Evolutionary conservation across 2,888 invertebrate genomes (phyloP), one percentile per base, ranked within the genome.

Genomic region (Drosophila stalkeri): DNA sequence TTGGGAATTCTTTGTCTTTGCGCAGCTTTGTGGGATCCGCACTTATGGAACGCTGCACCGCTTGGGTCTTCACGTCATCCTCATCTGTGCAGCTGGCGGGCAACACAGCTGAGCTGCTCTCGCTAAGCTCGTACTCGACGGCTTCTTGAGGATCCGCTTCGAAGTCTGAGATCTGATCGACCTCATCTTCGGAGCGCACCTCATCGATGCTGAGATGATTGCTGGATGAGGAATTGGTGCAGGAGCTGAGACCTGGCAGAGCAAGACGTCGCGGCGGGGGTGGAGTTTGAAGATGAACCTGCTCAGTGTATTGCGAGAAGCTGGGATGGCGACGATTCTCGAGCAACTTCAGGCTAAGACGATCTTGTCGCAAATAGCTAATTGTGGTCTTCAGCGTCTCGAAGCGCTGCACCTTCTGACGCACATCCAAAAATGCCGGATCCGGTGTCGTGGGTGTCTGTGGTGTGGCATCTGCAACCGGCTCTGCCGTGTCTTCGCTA

Each of bases 131-230:
- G 8, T 86, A 82, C 0, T 90, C 90, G 31, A 64, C 77, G 2
- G 52, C 43, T 0, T 54, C 47, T 8, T 41, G 43, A 9, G 77
- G 47, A 33, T 68, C 76, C 3, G 64, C 54, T 20, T 81, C 81
- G 61, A 86, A 90, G 49, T 92, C 92, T 0, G 83, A 82, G 43
- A 91, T 86, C 61, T 89, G 90, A 43, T 93, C 93, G 11, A 92
- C 91, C 56, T 93, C 93, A 75, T 92, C 93, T 64, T 92, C 92
- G 7, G 92, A 92, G 14, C 89, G 92, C 65, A 89, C 91, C 68
- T 92, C 92, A 61, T 89, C 82, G 11, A 92, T 92, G 73, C 91
- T 91, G 5, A 68, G 66, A 12, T 67, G 63, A 3, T 75, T 61
- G 20, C 68, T 87, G 20, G 73, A 64, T 27, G 64, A 64, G 41